Percentiles rank a stretch among this genome's conserved stretches.
Conservation (phyloP, 1,140 invertebrate genomes). For the Sarcophaga bullata region DNA sequence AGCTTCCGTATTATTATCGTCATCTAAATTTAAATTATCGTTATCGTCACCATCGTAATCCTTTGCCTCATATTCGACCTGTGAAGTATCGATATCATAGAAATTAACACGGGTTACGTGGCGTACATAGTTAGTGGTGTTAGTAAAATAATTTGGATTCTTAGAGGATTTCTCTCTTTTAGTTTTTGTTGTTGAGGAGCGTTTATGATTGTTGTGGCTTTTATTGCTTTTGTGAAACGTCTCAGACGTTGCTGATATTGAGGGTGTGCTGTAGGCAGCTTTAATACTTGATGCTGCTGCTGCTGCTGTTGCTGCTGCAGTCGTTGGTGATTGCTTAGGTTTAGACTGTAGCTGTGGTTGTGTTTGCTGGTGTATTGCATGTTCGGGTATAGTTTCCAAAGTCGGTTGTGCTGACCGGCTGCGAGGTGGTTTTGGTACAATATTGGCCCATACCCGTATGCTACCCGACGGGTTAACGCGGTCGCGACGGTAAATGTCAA, state of each 20-base stretch:
- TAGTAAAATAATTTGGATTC: constrained; percentile 44
- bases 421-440: constrained; percentile 59
- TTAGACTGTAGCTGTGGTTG: neutral
- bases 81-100: constrained; percentile 65
- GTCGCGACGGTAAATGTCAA: neutral
- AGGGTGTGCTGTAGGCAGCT: neutral
- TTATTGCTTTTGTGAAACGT: neutral
- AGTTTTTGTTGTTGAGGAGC: neutral
- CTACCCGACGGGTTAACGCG: neutral
- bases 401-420: constrained; percentile 42
- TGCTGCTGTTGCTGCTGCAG: too few relatives aligned
- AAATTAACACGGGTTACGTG: constrained; percentile 67
- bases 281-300: neutral
- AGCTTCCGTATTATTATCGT: constrained; percentile 64
- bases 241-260: neutral
- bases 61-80: constrained; percentile 64
- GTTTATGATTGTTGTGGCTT: neutral
- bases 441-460: constrained; percentile 46
- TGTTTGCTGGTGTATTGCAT: neutral
- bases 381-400: constrained; percentile 42
- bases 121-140: constrained; percentile 59
- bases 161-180: neutral
- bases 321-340: too few relatives aligned
- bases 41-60: constrained; percentile 46
- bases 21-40: constrained; percentile 41